Percentiles rank a stretch among this genome's conserved stretches.
phyloP scores from a whole-genome alignment of 2,113 vertebrate genomes.

The Martes martes region DNA sequence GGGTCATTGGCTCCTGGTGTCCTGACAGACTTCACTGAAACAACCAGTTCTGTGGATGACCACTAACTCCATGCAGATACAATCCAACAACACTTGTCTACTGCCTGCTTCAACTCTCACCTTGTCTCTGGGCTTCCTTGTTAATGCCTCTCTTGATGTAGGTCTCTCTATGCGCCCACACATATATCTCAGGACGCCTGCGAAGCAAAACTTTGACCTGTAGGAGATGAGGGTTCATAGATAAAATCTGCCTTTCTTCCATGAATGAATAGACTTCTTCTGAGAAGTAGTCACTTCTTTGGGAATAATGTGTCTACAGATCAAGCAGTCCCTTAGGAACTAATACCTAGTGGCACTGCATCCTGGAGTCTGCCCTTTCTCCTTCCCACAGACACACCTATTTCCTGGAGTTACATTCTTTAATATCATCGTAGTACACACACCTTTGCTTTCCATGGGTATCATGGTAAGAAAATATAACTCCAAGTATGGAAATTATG shows the following conservation, averaged over 20 bases:
- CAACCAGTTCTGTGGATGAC: background rate
- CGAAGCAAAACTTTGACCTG: background rate
- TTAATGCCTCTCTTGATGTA: background rate
- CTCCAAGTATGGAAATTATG: background rate
- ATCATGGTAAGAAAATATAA: background rate
- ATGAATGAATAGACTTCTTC: background rate
- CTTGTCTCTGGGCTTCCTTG: background rate
- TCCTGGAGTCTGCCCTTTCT: background rate
- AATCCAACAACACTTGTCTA: background rate
- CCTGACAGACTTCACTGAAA: background rate
- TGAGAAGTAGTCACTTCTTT: background rate
- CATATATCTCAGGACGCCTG: rapidly evolving
- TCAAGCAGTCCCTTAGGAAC: background rate
- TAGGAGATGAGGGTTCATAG: background rate
- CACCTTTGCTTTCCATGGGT: background rate
- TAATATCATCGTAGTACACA: background rate
- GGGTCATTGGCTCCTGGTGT: background rate
- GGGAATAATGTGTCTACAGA: background rate
- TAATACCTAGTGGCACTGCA: background rate
- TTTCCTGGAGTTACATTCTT: background rate
- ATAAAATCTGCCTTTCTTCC: background rate
- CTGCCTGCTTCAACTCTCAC: background rate
- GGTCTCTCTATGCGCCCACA: background rate
- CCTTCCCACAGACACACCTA: too few species aligned
- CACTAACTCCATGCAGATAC: background rate